Evolutionary conservation across 2,113 vertebrate genomes (phyloP).

Genomic region (Stigmatopora nigra): DNA sequence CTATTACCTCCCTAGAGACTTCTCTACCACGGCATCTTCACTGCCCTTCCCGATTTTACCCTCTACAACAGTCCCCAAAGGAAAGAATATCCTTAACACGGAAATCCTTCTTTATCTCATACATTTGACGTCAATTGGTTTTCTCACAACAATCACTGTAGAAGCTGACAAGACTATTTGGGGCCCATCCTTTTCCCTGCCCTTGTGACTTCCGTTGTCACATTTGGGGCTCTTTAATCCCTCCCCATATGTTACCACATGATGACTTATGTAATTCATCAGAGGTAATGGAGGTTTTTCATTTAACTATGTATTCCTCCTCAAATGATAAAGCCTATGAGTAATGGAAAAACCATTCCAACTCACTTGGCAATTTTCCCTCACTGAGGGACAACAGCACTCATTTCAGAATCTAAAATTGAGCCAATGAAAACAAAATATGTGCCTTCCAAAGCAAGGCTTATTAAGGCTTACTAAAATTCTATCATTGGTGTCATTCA

Average conservation of each 20-base stretch:
- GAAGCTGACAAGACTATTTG: conserved; percentile 11
- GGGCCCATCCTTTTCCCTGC: conserved; percentile 26
- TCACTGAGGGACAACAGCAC: conserved; percentile 7
- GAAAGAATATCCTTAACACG: conserved; percentile 19
- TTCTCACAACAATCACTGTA: conserved; percentile 19
- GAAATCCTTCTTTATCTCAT: conserved; percentile 20
- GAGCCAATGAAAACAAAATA: conserved; percentile 6
- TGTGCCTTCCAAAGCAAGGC: background rate
- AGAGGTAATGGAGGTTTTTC: conserved; percentile 10
- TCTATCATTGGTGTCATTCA: conserved; percentile 4
- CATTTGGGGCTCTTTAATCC: conserved; percentile 8
- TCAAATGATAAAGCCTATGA: background rate
- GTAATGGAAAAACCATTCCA: conserved; percentile 12
- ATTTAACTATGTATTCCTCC: conserved; percentile 18
- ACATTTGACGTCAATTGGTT: background rate
- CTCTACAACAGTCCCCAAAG: conserved; percentile 22
- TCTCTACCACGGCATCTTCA: conserved; percentile 13
- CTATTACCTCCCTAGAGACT: conserved; percentile 26
- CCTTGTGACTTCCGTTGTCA: conserved; percentile 11
- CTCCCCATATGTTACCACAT: conserved; percentile 14
- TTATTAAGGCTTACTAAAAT: background rate
- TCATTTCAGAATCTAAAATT: conserved; percentile 15
- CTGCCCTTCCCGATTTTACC: conserved; percentile 1
- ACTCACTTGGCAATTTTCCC: conserved; percentile 7
- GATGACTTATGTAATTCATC: conserved; percentile 11